phyloP scores from a whole-genome alignment of 1,140 invertebrate species.

The Drosophila simulans region DNA sequence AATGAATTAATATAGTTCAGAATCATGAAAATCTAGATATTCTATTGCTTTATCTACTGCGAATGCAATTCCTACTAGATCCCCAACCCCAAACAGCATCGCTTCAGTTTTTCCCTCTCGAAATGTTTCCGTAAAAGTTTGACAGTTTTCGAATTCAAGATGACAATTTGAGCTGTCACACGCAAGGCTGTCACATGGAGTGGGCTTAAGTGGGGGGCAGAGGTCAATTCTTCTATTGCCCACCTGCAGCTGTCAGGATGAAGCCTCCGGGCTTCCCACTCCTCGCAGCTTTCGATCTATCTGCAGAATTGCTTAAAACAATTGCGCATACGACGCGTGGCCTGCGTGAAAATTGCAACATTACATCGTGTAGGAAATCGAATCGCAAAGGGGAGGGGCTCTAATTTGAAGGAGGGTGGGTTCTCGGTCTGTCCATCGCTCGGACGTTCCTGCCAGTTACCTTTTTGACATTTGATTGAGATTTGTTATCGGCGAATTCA shows the following conservation, averaged over 20 bases:
- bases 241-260: slow-evolving; percentile 39
- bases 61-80: no score
- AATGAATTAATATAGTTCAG: no score
- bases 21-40: no score
- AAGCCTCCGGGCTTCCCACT: not conserved
- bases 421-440: slow-evolving; percentile 33
- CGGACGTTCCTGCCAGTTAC: slow-evolving; percentile 74
- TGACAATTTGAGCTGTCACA: slow-evolving; percentile 82
- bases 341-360: slow-evolving; percentile 82
- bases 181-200: slow-evolving; percentile 23
- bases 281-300: slow-evolving; percentile 1
- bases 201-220: not conserved
- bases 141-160: slow-evolving; percentile 67
- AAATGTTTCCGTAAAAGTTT: slow-evolving; percentile 43
- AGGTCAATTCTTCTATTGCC: slow-evolving; percentile 29
- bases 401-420: not conserved
- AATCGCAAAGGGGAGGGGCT: not conserved
- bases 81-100: not conserved
- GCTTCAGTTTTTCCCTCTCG: slow-evolving; percentile 2
- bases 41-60: no score
- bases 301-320: slow-evolving; percentile 63
- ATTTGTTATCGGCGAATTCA: slow-evolving; percentile 84
- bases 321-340: slow-evolving; percentile 80
- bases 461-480: slow-evolving; percentile 85
- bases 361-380: slow-evolving; percentile 60